Evolutionary conservation across 1,140 invertebrate genomes (phyloP), one percentile per base, ranked within the genome.

Genomic region (Limonius californicus): DNA sequence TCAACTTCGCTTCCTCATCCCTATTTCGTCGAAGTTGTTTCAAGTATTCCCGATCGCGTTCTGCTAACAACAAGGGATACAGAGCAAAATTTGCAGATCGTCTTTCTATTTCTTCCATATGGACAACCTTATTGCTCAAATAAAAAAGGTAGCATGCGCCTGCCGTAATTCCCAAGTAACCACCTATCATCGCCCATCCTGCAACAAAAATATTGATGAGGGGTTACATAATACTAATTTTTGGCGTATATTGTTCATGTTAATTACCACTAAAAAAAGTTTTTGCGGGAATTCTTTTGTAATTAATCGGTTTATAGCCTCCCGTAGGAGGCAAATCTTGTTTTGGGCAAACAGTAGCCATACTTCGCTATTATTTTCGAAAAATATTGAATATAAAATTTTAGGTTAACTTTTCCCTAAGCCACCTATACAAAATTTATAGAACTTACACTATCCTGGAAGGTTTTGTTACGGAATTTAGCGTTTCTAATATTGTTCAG

Each of bases 241-340:
- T 2, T 16, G 2, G 12, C n/a, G 12, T 55, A 27, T 32, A 19
- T 21, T 2, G 4, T 32, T 4, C 53, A 55, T 39, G 2, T 39
- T 55, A 32, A 69, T 61, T 79, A 90, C 90, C 85, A 68, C 81
- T 83, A 59, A 92, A 85, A 71, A 84, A 82, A 61, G 78, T 77
- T 76, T 82, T 89, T 1, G 90, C 82, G 23, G 87, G 87, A 30
- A 90, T 79, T 70, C 91, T 83, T 60, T 85, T 81, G 74, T 80
- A 91, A 58, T 84, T 82, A 66, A 94, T 87, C 9, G 86, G 82
- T 66, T 83, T 83, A 76, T 92, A 95, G 54, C 92, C 93, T 65
- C 91, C 91, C 54, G 82, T 77, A 64, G 92, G 92, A 70, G 93
- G 92, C 82, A 95, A 81, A 80, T 95, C 93, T 78, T 95, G 93